phyloP scores from a whole-genome alignment of 2,888 invertebrate species.

The Malthinus seriepunctatus region DNA sequence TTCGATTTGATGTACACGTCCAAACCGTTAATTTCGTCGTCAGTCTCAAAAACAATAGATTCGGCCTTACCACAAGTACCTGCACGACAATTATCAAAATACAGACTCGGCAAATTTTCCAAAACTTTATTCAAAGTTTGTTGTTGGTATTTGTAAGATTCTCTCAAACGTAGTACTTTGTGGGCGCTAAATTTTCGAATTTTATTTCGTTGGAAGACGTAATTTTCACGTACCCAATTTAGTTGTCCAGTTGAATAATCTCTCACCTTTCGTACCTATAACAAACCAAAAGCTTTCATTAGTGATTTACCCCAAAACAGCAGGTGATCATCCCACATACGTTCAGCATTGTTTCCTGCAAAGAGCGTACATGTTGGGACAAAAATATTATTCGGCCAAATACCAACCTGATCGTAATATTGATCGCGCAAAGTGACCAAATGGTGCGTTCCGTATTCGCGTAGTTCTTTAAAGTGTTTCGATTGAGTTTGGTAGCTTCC shows the following conservation, averaged over 20 bases:
- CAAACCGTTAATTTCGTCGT: constrained; percentile 62
- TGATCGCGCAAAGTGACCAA: constrained; percentile 85
- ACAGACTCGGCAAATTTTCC: constrained; percentile 87
- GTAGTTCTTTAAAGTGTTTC: constrained; percentile 81
- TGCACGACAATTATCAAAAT: constrained; percentile 91
- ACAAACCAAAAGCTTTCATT: constrained; percentile 24
- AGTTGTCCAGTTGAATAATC: constrained; percentile 91
- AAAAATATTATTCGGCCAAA: neutral
- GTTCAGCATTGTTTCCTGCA: no score
- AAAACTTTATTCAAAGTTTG: constrained; percentile 92
- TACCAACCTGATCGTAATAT: constrained; percentile 84
- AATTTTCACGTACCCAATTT: constrained; percentile 93
- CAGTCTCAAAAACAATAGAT: constrained; percentile 70
- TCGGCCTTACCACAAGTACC: constrained; percentile 79
- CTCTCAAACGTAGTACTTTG: constrained; percentile 84
- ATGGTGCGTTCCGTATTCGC: constrained; percentile 90
- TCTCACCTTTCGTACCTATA: constrained; percentile 85
- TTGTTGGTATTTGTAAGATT: constrained; percentile 95
- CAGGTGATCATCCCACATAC: no score
- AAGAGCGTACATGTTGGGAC: neutral
- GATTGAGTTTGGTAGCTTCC: constrained; percentile 89
- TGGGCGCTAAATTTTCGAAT: constrained; percentile 94
- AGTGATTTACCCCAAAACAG: no score
- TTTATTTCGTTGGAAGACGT: constrained; percentile 92
- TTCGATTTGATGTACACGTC: constrained; percentile 72